A percentile compares a stretch with the other conserved stretches of the same genome.
Conservation (phyloP, 2,113 vertebrate genomes). For the Ceuthmochares aereus region DNA sequence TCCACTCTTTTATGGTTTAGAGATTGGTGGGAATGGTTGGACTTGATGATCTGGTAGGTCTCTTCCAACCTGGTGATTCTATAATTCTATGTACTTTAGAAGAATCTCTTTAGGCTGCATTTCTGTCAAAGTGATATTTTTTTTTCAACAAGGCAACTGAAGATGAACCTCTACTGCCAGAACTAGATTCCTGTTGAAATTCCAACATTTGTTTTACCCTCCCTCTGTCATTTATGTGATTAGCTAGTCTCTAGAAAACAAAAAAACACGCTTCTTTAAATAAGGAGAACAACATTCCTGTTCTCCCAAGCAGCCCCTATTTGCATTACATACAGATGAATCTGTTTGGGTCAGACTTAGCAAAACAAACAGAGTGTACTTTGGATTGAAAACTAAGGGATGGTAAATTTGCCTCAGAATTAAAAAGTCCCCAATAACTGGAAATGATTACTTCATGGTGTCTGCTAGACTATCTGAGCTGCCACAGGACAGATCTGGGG, state of each 20-base stretch:
- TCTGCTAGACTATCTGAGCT: background rate
- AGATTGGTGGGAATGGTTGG: too few relatives aligned
- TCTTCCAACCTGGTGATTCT: too few relatives aligned
- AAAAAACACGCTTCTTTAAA: background rate
- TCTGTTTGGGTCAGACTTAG: background rate
- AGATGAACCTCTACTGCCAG: background rate
- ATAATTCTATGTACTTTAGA: background rate
- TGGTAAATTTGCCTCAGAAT: background rate
- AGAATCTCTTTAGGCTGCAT: background rate
- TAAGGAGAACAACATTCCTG: background rate
- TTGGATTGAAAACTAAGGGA: slow-evolving; percentile 2
- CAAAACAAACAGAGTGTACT: slow-evolving; percentile 1
- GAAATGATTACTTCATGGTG: slow-evolving; percentile 33
- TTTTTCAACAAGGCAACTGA: background rate
- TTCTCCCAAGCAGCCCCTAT: background rate
- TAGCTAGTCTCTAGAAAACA: background rate
- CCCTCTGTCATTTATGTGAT: background rate
- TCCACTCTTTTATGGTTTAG: background rate
- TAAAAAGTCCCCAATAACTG: background rate
- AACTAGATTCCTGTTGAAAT: background rate
- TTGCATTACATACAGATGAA: background rate
- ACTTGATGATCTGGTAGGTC: too few relatives aligned
- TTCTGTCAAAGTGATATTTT: background rate
- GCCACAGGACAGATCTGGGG: background rate
- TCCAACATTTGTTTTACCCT: background rate